Evolutionary conservation across 2,888 invertebrate genomes (phyloP).

Genomic region (Eupithecia exiguata): DNA sequence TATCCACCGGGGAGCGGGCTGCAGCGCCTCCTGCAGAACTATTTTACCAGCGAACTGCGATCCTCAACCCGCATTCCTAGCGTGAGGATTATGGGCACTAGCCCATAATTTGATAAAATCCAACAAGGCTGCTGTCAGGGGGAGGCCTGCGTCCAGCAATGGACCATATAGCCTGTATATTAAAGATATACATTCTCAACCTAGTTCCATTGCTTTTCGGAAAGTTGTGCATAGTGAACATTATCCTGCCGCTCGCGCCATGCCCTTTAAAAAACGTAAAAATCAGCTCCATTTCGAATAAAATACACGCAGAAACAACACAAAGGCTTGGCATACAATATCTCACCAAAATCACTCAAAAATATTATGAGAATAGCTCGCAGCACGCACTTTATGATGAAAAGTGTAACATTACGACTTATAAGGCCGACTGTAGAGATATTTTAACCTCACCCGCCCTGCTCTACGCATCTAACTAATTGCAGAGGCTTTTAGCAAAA

Average conservation of each 20-base stretch:
- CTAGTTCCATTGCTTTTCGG: background rate
- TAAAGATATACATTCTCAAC: background rate
- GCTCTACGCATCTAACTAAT: conserved; percentile 31
- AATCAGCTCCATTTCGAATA: background rate
- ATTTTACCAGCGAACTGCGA: too few species aligned
- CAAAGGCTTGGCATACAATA: conserved; percentile 7
- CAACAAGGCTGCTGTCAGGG: too few species aligned
- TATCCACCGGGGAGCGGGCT: too few species aligned
- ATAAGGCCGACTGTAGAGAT: background rate
- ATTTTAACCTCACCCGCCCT: conserved; percentile 20
- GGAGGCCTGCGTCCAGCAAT: too few species aligned
- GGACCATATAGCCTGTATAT: too few species aligned
- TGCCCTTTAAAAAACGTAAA: background rate
- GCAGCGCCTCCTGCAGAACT: too few species aligned
- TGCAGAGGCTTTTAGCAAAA: conserved; percentile 31
- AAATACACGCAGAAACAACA: background rate
- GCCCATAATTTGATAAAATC: too few species aligned
- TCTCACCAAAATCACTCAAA: conserved; percentile 3
- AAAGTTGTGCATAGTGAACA: background rate
- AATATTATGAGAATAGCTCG: conserved; percentile 9
- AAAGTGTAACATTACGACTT: conserved; percentile 12
- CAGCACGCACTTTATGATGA: conserved; percentile 27
- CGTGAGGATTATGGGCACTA: too few species aligned
- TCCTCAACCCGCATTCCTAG: too few species aligned
- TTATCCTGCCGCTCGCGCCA: background rate